Base-by-base conservation (phyloP, 2,113 vertebrate species). In the Suricata suricatta region DNA sequence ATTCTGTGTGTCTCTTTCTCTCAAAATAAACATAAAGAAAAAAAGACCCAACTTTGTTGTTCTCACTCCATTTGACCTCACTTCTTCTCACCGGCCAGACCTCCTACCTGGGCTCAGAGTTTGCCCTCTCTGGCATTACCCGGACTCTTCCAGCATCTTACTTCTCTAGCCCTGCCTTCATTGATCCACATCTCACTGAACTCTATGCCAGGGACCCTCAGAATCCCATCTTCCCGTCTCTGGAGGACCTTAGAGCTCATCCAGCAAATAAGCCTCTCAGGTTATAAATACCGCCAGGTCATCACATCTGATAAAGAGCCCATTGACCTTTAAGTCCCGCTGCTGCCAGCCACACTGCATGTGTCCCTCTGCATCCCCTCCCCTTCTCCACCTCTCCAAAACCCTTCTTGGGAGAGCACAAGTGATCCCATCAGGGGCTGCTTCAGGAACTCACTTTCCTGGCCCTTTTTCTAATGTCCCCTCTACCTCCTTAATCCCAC, bases 401-500 rank as follows among this genome's bases (percentile, higher is more conserved):
- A 16, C 31, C n/a, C 25, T 87, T 74, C 41, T 88, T 7, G 3
- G 35, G 82, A 50, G 6, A n/a, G 1, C 14, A n/a, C n/a, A 54
- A n/a, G 23, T 0, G 54, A 71, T n/a, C 60, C 87, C 47, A 25
- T 50, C 83, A 64, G n/a, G 33, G 9, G 54, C 33, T 23, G 52
- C 29, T 64, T 27, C 8, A 27, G 84, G 57, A 47, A 19, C 31
- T 95, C 27, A 0, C 44, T 76, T 77, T 25, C 19, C 66, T n/a
- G n/a, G 44, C 31, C 63, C 72, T 33, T 63, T 80, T 52, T 52
- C 93, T 63, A 11, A 76, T 14, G 9, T 7, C 21, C n/a, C 17
- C n/a, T 27, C 33, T 85, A 74, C 47, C 79, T 63, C 27, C 71
- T 83, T 91, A 88, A 88, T 91, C 85, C 74, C 68, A 79, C 31